Evolutionary conservation across 2,888 invertebrate genomes (phyloP).

Genomic region (Macrosiphum euphorbiae): DNA sequence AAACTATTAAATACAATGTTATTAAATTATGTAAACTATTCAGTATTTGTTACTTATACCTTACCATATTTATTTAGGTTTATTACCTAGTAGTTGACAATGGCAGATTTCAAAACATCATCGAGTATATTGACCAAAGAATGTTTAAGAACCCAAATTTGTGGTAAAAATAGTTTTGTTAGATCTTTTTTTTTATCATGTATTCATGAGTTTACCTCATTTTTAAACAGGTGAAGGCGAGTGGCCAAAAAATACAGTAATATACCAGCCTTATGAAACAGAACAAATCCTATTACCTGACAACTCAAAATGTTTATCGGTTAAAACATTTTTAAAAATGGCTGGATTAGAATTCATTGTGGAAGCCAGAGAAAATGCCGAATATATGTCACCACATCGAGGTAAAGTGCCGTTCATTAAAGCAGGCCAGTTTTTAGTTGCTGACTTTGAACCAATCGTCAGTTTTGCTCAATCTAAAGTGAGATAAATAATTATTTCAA

Average conservation of each 20-base stretch:
- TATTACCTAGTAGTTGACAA: constrained; percentile 22
- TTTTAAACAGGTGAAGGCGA: constrained; percentile 53
- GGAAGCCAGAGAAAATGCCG: constrained; percentile 90
- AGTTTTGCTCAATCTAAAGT: constrained; percentile 87
- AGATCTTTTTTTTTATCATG: background rate
- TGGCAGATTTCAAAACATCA: constrained; percentile 33
- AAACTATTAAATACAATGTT: background rate
- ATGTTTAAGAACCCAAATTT: constrained; percentile 55
- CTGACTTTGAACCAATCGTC: constrained; percentile 93
- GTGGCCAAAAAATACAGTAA: constrained; percentile 88
- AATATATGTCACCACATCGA: constrained; percentile 94
- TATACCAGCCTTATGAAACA: constrained; percentile 91
- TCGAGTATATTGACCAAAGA: constrained; percentile 53
- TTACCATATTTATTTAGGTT: constrained; percentile 10
- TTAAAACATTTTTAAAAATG: constrained; percentile 94
- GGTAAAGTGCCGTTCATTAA: constrained; percentile 93
- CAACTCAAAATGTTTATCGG: constrained; percentile 92
- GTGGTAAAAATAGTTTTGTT: constrained; percentile 37
- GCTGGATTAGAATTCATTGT: constrained; percentile 86
- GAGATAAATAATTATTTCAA: constrained; percentile 58
- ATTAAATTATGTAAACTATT: background rate
- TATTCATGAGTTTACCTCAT: background rate
- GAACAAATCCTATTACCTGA: constrained; percentile 95
- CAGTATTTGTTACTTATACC: background rate
- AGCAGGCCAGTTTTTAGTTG: constrained; percentile 88